Percentiles rank a stretch among this genome's conserved stretches.
These are phyloP conservation scores for Orcinus orca DNA, from an alignment of 2,113 vertebrate genomes.

Conservation along the genomic window DNA sequence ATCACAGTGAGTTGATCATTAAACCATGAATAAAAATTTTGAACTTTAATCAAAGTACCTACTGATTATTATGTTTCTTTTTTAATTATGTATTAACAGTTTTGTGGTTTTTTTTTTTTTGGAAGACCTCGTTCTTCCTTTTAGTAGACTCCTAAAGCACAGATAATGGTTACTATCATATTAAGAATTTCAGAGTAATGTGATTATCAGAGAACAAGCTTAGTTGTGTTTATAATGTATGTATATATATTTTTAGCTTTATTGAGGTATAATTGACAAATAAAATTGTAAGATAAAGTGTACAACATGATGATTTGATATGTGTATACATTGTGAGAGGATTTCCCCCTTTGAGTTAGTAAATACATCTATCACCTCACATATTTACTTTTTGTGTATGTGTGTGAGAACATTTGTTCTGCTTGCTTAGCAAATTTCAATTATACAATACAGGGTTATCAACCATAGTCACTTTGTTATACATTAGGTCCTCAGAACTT, in stretches of 20 bases:
- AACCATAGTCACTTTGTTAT: neutral
- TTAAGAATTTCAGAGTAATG: slow-evolving; percentile 13
- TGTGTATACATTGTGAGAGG: neutral
- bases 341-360: neutral
- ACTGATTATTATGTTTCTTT: neutral
- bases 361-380: neutral
- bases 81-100: neutral
- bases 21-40: slow-evolving; percentile 7
- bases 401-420: neutral
- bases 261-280: neutral
- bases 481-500: neutral
- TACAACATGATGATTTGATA: neutral
- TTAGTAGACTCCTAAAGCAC: neutral
- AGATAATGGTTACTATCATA: neutral
- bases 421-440: neutral
- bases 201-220: neutral
- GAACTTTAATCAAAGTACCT: neutral
- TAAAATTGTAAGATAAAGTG: neutral
- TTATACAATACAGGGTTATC: neutral
- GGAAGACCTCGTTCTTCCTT: neutral
- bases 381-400: neutral
- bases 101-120: neutral
- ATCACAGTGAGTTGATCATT: neutral
- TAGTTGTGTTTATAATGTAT: neutral
- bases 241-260: neutral